Conservation (phyloP, 2,888 invertebrate genomes). For the Drosophila prolongata region DNA sequence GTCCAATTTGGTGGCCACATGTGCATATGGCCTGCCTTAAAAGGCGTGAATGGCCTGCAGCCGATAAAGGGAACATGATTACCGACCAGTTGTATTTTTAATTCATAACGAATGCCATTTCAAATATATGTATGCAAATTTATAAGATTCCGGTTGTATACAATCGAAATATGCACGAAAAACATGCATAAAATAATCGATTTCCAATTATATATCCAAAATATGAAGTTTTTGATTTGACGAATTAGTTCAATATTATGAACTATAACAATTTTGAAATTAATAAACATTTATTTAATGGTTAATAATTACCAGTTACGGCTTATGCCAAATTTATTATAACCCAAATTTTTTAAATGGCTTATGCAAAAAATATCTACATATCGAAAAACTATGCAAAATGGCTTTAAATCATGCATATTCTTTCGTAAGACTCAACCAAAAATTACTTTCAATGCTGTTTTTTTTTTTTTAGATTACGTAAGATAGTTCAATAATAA, state of each 20-base stretch:
- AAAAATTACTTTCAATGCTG: background rate
- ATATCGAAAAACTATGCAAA: too few relatives aligned
- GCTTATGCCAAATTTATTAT: too few relatives aligned
- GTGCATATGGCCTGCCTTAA: background rate
- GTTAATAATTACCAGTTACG: background rate
- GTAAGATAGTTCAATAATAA: background rate
- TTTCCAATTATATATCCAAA: background rate
- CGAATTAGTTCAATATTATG: too few relatives aligned
- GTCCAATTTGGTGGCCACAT: constrained; percentile 16
- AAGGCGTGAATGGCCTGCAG: background rate
- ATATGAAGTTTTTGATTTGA: too few relatives aligned
- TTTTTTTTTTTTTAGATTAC: too few relatives aligned
- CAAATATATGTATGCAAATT: too few relatives aligned
- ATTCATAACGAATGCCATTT: too few relatives aligned
- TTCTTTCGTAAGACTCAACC: background rate
- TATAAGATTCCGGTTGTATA: too few relatives aligned
- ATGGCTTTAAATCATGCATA: background rate
- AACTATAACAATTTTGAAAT: background rate
- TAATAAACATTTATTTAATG: background rate
- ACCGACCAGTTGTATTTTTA: background rate
- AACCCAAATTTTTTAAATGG: too few relatives aligned
- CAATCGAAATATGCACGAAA: background rate
- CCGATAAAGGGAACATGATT: background rate
- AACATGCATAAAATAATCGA: background rate
- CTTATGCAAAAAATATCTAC: too few relatives aligned